phyloP scores from a whole-genome alignment of 2,797 vertebrate species.

The Phylloscopus collybita region DNA sequence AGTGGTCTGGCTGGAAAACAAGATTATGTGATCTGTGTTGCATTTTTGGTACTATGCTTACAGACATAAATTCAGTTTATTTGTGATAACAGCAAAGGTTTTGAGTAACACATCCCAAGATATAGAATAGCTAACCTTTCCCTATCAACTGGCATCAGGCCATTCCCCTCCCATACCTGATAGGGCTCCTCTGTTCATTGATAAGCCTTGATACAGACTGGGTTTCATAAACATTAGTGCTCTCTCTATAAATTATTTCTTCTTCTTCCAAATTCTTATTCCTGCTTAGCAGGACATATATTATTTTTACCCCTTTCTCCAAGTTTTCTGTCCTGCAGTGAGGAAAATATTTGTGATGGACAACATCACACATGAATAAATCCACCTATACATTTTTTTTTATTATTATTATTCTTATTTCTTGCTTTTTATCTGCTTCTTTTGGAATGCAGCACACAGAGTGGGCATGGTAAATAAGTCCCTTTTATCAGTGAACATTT shows the following conservation, averaged over 20 bases:
- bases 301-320: not conserved
- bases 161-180: not conserved
- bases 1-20: conserved; percentile 24
- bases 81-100: not conserved
- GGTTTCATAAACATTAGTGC: not conserved
- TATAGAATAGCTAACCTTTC: not conserved
- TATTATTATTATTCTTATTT: not conserved
- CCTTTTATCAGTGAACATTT: conserved; percentile 12
- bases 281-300: not conserved
- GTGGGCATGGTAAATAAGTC: not conserved
- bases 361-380: not conserved
- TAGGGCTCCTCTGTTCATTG: not conserved
- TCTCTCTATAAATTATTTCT: not conserved
- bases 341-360: not conserved
- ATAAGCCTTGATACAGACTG: not conserved
- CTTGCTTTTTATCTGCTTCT: not conserved
- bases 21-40: not conserved
- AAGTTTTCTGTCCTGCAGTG: not conserved
- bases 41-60: not conserved
- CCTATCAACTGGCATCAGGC: not conserved
- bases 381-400: not conserved
- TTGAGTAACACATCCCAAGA: not conserved
- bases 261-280: not conserved
- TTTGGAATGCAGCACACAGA: not conserved
- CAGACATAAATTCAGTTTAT: not conserved